Evolutionary conservation across 2,113 vertebrate species (phyloP), one percentile per base, ranked within the genome.

Genomic region (Vanacampus margaritifer): DNA sequence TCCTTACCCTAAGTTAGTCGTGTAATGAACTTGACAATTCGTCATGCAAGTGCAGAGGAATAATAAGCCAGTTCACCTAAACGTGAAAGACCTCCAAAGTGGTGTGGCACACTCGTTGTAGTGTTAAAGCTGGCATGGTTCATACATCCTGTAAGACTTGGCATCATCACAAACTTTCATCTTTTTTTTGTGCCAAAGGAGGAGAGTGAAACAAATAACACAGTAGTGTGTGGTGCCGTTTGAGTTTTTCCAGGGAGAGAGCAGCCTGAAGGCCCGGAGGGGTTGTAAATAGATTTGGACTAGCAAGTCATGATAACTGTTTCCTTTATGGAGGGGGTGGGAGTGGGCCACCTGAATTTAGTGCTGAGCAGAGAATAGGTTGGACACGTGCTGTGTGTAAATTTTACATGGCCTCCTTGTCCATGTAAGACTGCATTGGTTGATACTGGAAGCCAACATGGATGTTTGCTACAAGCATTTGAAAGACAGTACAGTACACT

Each of bases 351-450:
- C 70, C 72, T 84, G 78, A 57, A 67, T 81, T 76, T 72, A 80
- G 74, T 78, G 80, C 75, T 73, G 71, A 81, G 76, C 12, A 41
- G 80, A 86, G 86, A 69, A 76, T 65, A 73, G 81, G 79, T 80
- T 74, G 78, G 69, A 74, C 78, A 77, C 82, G 86, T 78, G 72
- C 75, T 71, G 75, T 86, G 81, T 89, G 79, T 89, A 88, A 81
- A 85, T 89, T 88, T 87, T 63, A 63, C 77, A 66, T 41, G 65
- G 17, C 45, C 16, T 64, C 75, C 68, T 83, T 74, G 77, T 37
- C 8, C 41, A 75, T 65, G 79, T 17, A 17, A 86, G 71, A 75
- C 69, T 64, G 54, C 72, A 32, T 54, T 57, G 62, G 65, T 68
- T 10, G 5, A 60, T 54, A 58, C 32, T 50, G 72, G 78, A n/a